Percentiles rank a stretch among this genome's conserved stretches.
phyloP scores from a whole-genome alignment of 2,113 vertebrate genomes.

The Panurus biarmicus region DNA sequence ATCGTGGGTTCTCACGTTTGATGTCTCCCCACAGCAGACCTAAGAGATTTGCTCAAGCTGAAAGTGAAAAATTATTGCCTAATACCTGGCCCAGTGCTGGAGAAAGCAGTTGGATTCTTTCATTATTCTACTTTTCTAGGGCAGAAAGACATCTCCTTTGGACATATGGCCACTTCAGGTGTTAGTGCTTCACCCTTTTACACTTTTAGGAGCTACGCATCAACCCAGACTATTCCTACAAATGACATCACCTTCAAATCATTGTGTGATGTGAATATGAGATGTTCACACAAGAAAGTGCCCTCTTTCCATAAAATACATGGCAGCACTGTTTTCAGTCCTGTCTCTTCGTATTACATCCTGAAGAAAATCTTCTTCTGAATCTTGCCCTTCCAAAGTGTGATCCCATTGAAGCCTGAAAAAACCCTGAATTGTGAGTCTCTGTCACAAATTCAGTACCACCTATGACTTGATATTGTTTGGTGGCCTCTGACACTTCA shows the following conservation, averaged over 20 bases:
- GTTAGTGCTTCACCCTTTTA: not conserved
- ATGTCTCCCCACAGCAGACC: not conserved
- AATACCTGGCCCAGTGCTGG: not conserved
- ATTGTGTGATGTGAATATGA: not conserved
- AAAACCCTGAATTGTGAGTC: not conserved
- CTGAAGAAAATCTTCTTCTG: not conserved
- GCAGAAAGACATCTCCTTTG: not conserved
- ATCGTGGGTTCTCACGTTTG: not conserved
- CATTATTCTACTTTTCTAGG: not conserved
- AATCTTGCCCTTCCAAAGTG: not conserved
- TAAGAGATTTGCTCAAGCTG: not conserved
- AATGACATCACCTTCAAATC: not conserved
- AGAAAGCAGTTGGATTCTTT: not conserved
- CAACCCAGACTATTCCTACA: not conserved
- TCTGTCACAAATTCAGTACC: not conserved
- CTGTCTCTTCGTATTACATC: not conserved
- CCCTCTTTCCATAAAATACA: not conserved
- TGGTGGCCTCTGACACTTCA: not conserved
- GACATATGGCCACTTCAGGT: not conserved
- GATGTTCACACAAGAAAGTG: not conserved
- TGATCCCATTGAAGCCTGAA: not conserved
- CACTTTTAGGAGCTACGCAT: rapidly evolving
- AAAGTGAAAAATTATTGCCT: not conserved
- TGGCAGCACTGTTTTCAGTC: not conserved
- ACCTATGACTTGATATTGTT: not conserved